These are phyloP conservation scores for Atherinosoma microstoma DNA, from an alignment of 2,797 vertebrate species.

Conservation along the genomic window DNA sequence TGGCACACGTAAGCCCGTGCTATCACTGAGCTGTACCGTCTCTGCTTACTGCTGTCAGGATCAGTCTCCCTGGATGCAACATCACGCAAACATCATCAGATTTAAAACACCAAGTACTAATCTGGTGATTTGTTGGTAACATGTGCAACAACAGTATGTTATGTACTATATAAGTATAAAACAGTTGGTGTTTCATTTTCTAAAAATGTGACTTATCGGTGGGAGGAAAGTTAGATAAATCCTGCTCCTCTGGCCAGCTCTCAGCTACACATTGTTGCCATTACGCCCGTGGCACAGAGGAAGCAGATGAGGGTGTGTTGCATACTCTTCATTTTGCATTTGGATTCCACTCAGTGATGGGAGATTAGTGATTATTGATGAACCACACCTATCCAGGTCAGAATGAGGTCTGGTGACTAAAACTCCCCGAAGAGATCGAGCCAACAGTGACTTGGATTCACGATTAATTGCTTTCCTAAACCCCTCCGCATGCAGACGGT, in stretches of 20 bases:
- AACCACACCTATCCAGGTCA: constrained; percentile 44
- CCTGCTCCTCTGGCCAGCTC: constrained; percentile 7
- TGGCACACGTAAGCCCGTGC: constrained; percentile 11
- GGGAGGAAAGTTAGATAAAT: constrained; percentile 9
- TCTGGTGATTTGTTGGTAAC: not conserved
- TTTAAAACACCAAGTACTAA: constrained; percentile 23
- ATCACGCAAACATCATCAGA: constrained; percentile 14
- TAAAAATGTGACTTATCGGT: not conserved
- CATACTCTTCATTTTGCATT: constrained; percentile 41
- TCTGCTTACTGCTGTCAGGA: constrained; percentile 40
- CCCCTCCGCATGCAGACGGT: constrained; percentile 15
- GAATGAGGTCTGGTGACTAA: constrained; percentile 28
- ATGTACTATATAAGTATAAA: constrained; percentile 17
- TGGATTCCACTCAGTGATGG: constrained; percentile 38
- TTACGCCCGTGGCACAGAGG: constrained; percentile 46
- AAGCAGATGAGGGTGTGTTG: constrained; percentile 53
- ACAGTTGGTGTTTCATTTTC: not conserved
- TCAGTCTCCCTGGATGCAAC: constrained; percentile 42
- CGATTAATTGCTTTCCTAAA: constrained; percentile 44
- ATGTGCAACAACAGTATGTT: not conserved
- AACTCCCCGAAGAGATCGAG: constrained; percentile 18
- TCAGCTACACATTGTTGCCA: constrained; percentile 57
- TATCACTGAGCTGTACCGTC: constrained; percentile 23
- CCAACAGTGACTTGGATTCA: constrained; percentile 36
- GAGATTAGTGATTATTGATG: constrained; percentile 56